Evolutionary conservation across 2,888 invertebrate genomes (phyloP), one percentile per base, ranked within the genome.

Genomic region (Phania funesta): DNA sequence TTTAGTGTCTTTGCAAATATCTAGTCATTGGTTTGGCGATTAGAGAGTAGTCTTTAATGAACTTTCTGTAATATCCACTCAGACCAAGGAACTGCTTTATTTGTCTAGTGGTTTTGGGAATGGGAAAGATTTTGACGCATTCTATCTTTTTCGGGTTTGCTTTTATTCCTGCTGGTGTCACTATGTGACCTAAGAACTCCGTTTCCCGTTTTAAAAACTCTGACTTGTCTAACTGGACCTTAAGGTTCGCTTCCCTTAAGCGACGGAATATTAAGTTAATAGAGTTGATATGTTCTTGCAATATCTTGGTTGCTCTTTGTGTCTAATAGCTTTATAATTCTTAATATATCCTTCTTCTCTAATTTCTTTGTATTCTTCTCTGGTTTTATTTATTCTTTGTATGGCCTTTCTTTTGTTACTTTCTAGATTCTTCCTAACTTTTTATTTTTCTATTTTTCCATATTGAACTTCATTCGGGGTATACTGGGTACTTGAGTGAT

Each of bases 61-160:
- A 80, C 44, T 82, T 83, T 9, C 77, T 56, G 20, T 85, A 83
- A 50, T 83, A 86, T 9, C 82, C 85, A 7, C 80, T 70, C 13
- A 83, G 56, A 5, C 84, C 83, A 20, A 85, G 48, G 32, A 85
- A 84, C 24, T 41, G 41, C 41, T 84, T 81, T n/a, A 85, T 80
- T 48, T 82, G 76, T 64, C 77, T 84, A 13, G 50, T 20, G n/a
- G 60, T 85, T 64, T 70, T 83, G 7, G 84, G 84, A 26, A 80
- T 52, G 26, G 80, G 80, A 22, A 81, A 77, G 20, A 81, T 75
- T 20, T 60, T 54, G 0, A 85, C 67, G 2, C 74, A 73, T 79
- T 84, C 70, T 4, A 84, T 75, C 73, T 86, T 84, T 16, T 76
- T 62, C 3, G 65, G 79, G 4, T 73, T 83, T 11, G 71, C 46